Conservation (phyloP, 2,888 invertebrate species). For the Drosophila atripex region DNA sequence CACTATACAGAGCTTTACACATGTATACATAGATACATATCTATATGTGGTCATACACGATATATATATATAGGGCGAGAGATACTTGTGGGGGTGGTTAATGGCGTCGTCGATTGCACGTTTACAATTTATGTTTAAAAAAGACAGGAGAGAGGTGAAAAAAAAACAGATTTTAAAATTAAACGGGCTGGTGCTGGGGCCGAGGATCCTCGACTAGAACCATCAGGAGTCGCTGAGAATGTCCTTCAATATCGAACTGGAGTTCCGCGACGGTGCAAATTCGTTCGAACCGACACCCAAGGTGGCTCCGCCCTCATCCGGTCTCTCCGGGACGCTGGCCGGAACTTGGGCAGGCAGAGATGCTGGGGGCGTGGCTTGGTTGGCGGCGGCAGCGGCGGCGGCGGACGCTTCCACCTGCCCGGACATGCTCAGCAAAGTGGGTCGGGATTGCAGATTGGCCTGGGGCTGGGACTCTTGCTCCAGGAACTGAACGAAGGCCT, state of each 20-base stretch:
- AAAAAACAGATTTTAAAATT: slow-evolving; percentile 11
- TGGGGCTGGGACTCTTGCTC: slow-evolving; percentile 84
- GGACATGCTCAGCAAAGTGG: slow-evolving; percentile 74
- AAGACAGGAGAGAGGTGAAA: slow-evolving; percentile 6
- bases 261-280: slow-evolving; percentile 83
- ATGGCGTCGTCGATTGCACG: slow-evolving; percentile 50
- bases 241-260: slow-evolving; percentile 84
- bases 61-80: slow-evolving; percentile 32
- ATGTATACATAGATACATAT: slow-evolving; percentile 2
- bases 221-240: slow-evolving; percentile 84
- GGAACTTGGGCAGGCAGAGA: slow-evolving; percentile 15
- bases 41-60: neutral
- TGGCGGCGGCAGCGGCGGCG: neutral
- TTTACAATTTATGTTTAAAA: slow-evolving; percentile 10
- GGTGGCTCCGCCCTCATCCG: slow-evolving; percentile 42
- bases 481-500: slow-evolving; percentile 83
- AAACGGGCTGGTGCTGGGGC: neutral
- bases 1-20: slow-evolving; percentile 23
- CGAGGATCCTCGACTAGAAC: slow-evolving; percentile 55
- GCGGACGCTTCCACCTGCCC: slow-evolving; percentile 44
- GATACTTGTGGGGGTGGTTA: slow-evolving; percentile 11
- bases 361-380: slow-evolving; percentile 11
- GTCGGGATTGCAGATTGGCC: slow-evolving; percentile 67
- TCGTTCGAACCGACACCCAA: slow-evolving; percentile 80
- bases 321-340: neutral